phyloP scores from a whole-genome alignment of 2,888 invertebrate species.

The Camponotus fellah region DNA sequence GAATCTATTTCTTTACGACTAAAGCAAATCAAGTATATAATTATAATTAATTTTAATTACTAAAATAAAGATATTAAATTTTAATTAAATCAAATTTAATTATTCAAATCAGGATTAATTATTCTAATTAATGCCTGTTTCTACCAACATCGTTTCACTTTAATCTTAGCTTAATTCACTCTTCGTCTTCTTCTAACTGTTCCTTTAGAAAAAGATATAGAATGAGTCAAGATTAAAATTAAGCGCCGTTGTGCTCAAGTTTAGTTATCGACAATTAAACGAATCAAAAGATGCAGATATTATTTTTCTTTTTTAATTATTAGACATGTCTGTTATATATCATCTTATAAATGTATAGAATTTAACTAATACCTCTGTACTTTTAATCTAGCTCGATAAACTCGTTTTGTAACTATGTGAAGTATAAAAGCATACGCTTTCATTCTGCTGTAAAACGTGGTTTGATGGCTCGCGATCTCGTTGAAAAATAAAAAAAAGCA shows the following conservation, averaged over 20 bases:
- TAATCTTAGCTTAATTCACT: too few species aligned
- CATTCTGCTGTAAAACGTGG: slow-evolving; percentile 27
- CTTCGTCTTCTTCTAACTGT: too few species aligned
- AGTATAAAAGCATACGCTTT: slow-evolving; percentile 38
- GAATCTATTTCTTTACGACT: neutral
- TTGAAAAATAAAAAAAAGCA: slow-evolving; percentile 12
- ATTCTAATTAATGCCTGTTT: too few species aligned
- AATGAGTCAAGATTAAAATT: too few species aligned
- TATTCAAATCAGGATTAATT: too few species aligned
- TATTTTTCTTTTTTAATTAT: slow-evolving; percentile 3
- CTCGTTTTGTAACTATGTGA: slow-evolving; percentile 33
- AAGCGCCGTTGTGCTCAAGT: neutral
- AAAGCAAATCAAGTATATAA: neutral
- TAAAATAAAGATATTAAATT: neutral
- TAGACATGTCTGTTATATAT: neutral
- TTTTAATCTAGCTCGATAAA: slow-evolving; percentile 47
- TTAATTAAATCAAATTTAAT: neutral
- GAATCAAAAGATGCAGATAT: neutral
- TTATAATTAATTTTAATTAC: neutral
- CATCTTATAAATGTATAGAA: slow-evolving; percentile 3
- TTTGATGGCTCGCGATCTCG: slow-evolving; percentile 20
- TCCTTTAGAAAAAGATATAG: too few species aligned
- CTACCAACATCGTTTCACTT: too few species aligned
- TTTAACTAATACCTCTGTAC: slow-evolving; percentile 15
- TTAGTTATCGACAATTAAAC: neutral